Conservation (phyloP, 1,140 invertebrate genomes). For the Eriocheir sinensis region DNA sequence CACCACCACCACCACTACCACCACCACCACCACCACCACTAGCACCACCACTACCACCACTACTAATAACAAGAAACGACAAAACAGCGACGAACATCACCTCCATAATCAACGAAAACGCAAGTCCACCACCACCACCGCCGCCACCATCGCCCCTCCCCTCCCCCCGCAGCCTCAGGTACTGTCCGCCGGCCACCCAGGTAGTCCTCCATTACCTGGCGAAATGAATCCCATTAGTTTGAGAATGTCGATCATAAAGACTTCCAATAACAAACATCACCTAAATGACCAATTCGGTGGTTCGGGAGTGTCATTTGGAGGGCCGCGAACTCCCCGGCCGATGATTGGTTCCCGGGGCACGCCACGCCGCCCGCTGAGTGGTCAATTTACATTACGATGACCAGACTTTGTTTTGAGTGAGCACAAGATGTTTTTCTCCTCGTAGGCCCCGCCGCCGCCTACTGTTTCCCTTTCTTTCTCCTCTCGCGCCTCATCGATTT, state of each 20-base stretch:
- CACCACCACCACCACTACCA: not conserved
- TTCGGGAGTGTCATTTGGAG: constrained; percentile 72
- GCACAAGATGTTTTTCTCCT: constrained; percentile 37
- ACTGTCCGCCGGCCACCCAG: constrained; percentile 30
- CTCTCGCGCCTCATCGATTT: not conserved
- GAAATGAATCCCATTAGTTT: constrained; percentile 75
- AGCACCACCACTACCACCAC: not conserved
- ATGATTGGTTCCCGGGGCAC: constrained; percentile 73
- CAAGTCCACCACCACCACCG: not conserved
- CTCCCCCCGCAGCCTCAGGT: not conserved
- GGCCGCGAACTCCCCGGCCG: constrained; percentile 58
- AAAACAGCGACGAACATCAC: no score
- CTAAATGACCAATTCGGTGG: constrained; percentile 74
- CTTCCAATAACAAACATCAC: constrained; percentile 77
- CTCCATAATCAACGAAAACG: no score
- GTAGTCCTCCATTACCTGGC: constrained; percentile 49
- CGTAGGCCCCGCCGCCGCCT: not conserved
- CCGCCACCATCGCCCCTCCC: not conserved
- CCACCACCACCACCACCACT: no score
- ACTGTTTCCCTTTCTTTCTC: not conserved
- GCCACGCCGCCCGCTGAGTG: constrained; percentile 67
- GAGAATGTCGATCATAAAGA: constrained; percentile 76
- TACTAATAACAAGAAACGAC: no score
- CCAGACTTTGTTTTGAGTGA: constrained; percentile 65
- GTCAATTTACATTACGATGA: constrained; percentile 75